Conservation (phyloP, 2,113 vertebrate species). For the Eidolon helvum region DNA sequence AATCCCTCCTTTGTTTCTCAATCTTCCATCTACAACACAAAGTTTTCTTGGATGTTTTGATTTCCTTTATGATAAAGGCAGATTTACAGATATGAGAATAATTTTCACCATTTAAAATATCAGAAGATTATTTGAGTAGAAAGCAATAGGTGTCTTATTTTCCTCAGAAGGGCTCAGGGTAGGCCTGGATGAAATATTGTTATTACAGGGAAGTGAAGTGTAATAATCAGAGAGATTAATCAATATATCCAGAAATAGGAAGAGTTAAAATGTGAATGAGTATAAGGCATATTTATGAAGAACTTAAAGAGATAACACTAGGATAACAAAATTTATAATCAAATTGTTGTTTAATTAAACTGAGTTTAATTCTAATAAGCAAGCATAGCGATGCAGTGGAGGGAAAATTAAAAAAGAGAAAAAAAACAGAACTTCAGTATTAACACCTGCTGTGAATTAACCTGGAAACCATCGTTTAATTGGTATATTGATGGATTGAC, state of each 20-base stretch:
- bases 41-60: background rate
- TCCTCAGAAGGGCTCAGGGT: background rate
- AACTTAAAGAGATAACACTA: background rate
- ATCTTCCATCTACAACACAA: background rate
- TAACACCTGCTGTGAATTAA: background rate
- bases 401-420: background rate
- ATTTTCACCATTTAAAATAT: slow-evolving; percentile 16
- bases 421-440: background rate
- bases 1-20: background rate
- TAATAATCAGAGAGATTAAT: background rate
- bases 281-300: background rate
- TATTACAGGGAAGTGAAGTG: background rate
- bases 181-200: background rate
- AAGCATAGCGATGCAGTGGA: background rate
- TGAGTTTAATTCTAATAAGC: background rate
- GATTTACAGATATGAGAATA: background rate
- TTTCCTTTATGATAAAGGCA: background rate
- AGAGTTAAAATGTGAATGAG: background rate
- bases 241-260: background rate
- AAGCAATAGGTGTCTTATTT: background rate
- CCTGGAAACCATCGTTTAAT: background rate
- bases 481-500: background rate
- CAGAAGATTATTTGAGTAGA: background rate
- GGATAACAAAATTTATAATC: background rate
- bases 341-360: background rate